phyloP scores from a whole-genome alignment of 2,888 invertebrate genomes.

The Tromatobia lineatoria region DNA sequence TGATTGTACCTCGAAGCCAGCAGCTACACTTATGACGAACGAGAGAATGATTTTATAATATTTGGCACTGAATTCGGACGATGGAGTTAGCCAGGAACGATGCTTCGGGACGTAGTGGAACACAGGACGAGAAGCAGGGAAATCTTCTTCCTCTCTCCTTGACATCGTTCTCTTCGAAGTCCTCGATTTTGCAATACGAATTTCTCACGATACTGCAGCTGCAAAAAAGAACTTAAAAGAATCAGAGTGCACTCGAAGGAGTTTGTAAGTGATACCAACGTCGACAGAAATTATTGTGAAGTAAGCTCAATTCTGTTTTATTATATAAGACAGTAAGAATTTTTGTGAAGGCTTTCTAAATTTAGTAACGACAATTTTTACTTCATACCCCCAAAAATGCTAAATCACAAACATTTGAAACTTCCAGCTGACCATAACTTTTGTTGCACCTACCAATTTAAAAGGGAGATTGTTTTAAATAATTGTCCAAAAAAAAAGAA shows the following conservation, averaged over 20 bases:
- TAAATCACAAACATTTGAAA: too few relatives aligned
- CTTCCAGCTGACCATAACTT: too few relatives aligned
- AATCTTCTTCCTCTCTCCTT: constrained; percentile 45
- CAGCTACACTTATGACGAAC: constrained; percentile 15
- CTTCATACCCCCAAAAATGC: too few relatives aligned
- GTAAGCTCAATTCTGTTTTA: not conserved
- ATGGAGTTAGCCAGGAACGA: constrained; percentile 31
- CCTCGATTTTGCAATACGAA: constrained; percentile 25
- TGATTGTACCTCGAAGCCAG: not conserved
- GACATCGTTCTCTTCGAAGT: constrained; percentile 50
- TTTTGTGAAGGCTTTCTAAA: too few relatives aligned
- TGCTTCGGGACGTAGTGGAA: not conserved
- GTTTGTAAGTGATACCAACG: not conserved
- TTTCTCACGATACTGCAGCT: constrained; percentile 1
- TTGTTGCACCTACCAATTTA: too few relatives aligned
- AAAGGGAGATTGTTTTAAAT: too few relatives aligned
- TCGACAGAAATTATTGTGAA: not conserved
- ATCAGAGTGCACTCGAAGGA: not conserved
- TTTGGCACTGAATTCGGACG: constrained; percentile 38
- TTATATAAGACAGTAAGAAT: too few relatives aligned
- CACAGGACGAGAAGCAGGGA: constrained; percentile 2
- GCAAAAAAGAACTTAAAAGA: constrained; percentile 2
- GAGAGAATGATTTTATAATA: constrained; percentile 32
- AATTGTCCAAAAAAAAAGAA: too few relatives aligned
- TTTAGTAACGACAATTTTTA: too few relatives aligned